These are phyloP conservation scores for Microplitis mediator DNA, from an alignment of 1,140 invertebrate species.

Conservation along the genomic window DNA sequence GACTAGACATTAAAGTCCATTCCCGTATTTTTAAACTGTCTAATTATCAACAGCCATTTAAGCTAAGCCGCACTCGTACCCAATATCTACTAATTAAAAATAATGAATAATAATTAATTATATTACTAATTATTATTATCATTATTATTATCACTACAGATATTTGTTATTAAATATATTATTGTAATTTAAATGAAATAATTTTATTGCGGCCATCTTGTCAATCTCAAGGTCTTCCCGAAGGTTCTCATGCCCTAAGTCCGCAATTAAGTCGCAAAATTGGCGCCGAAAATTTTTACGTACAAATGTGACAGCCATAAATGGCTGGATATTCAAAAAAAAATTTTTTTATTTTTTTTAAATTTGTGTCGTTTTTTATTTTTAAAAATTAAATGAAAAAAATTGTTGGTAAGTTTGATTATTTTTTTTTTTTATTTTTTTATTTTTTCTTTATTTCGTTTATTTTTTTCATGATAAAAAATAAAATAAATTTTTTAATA, in stretches of 20 bases:
- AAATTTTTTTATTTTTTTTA: not conserved
- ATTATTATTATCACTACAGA: not conserved
- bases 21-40: not conserved
- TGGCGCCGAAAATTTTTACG: slow-evolving; percentile 7
- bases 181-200: not conserved
- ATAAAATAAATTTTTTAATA: not conserved
- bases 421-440: not conserved
- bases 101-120: too few relatives aligned
- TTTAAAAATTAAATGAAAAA: not conserved
- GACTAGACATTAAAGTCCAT: not conserved
- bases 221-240: not conserved
- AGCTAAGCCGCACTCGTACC: not conserved
- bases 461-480: not conserved
- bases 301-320: not conserved
- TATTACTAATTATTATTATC: too few relatives aligned
- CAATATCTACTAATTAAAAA: too few relatives aligned
- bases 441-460: not conserved
- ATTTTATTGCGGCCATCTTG: not conserved
- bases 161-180: too few relatives aligned
- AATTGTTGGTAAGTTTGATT: not conserved
- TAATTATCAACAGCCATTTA: not conserved
- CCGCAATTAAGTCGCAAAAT: not conserved
- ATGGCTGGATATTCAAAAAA: not conserved
- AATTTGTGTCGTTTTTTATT: not conserved
- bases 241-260: not conserved